Evolutionary conservation across 2,888 invertebrate species (phyloP), one percentile per base, ranked within the genome.

Genomic region (Elysia crispata): DNA sequence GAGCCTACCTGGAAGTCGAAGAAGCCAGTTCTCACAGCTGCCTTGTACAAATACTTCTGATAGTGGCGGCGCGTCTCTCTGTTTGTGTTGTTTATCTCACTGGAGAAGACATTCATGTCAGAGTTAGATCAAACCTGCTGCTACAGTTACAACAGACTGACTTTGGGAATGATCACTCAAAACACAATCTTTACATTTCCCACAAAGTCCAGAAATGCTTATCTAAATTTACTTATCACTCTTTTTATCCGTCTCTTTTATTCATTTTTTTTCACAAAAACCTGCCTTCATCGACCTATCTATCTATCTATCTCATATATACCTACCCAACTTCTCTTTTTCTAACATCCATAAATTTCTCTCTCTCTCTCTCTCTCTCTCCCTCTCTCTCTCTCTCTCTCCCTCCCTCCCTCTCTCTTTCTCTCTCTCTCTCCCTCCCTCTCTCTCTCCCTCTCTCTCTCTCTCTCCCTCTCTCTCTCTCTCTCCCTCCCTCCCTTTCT

Each of bases 41-140:
- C 99, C 92, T 99, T 99, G 93, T 96, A 99, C 86, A 98, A 91
- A 95, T 98, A 95, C 87, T 95, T 95, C 66, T 95, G 94, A 92
- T 96, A 99, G 91, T 95, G 94, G 0, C 95, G 95, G 82, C 96
- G 96, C 0, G 98, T 97, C 91, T 97, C 95, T 74, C 94, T 93
- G 60, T 98, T 96, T 90, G 97, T 96, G 79, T 95, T 93, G 93
- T 97, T 96, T 93, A 99, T 97, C 92, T 98, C 98, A 92, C 97
- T 98, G 79, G 41, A 41, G 41, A 41, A 11, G 41, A 11, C 5
- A 3, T 3, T 3, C 5, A n/a, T n/a, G 41, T 3, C 41, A 11
- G 41, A 11, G n/a, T n/a, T n/a, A n/a, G n/a, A n/a, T 41, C 41
- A 41, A 41, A 41, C 41, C 41, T 41, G 41, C 3, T 41, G 41